Evolutionary conservation across 1,140 invertebrate genomes (phyloP).

Genomic region (Dufourea novaeangliae): DNA sequence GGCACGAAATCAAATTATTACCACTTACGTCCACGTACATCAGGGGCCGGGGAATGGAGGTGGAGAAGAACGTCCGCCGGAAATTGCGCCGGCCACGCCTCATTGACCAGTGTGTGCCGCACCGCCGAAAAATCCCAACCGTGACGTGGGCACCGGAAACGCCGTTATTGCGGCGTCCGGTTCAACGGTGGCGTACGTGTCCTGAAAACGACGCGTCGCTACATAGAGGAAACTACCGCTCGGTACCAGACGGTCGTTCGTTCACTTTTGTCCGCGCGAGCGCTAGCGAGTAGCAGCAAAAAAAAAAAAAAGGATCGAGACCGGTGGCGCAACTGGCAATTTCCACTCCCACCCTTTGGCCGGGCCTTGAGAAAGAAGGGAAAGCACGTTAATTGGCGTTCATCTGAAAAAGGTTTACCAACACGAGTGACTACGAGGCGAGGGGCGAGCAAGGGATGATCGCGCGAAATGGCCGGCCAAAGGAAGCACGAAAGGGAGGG

Average conservation of each 20-base stretch:
- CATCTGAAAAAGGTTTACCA: constrained; percentile 65
- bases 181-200: not conserved
- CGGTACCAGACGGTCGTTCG: too few species aligned
- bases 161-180: constrained; percentile 2
- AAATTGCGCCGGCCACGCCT: constrained; percentile 25
- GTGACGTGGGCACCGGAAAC: constrained; percentile 2
- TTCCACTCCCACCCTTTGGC: constrained; percentile 4
- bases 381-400: constrained; percentile 69
- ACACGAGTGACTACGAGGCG: constrained; percentile 32
- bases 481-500: not conserved
- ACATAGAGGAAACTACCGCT: not conserved
- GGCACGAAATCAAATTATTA: constrained; percentile 20
- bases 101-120: not conserved
- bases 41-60: too few species aligned
- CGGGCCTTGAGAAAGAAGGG: not conserved
- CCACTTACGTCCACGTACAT: not conserved
- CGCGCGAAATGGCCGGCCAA: constrained; percentile 50
- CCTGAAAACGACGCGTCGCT: constrained; percentile 24
- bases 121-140: constrained; percentile 26
- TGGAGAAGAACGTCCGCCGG: not conserved
- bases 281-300: not conserved
- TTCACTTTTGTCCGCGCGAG: not conserved
- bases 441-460: constrained; percentile 21
- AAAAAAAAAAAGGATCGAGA: constrained; percentile 9
- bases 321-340: constrained; percentile 35